Base-by-base conservation (phyloP, 2,797 vertebrate genomes). In the Pelochelys cantorii region DNA sequence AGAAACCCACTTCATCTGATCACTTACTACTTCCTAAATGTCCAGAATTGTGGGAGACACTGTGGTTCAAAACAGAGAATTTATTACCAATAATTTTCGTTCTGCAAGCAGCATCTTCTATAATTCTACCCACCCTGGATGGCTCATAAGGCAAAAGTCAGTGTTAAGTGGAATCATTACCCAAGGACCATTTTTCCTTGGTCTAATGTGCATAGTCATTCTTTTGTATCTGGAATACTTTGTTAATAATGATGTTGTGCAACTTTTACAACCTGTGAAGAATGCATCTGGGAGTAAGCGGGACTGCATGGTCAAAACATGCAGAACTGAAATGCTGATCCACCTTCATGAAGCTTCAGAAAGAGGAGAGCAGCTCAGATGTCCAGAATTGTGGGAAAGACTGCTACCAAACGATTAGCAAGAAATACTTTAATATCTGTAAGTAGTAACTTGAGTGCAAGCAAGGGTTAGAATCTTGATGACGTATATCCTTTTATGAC, bases 401-500 rank as follows among this genome's bases (percentile, higher is more conserved):
- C 57, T 59, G 56, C 20, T 59, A 60, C 57, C 42, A 60, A 60
- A 60, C 11, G 25, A 27, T 60, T 60, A 11, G 23, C 23, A 60
- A 60, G 57, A 60, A 29, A 60, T 60, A 27, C 57, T 53, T 27
- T 31, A 2, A 0, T 37, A 2, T 23, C 82, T 4, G 0, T 9
- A 31, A 22, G 52, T 0, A 23, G 74, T 17, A 62, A 10, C 55
- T 48, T 81, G 80, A 78, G 34, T 59, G 60, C 79, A 82, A 81
- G 68, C 29, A 77, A 90, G 65, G 31, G 20, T 79, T 54, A 31
- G 29, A 31, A 22, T 53, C 18, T 78, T 20, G 42, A 5, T 2
- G 7, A 77, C 54, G 18, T 74, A 23, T 83, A 20, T 25, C 10
- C 27, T 74, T 71, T 84, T 74, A 57, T 60, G 29, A 65, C 34